Conservation (phyloP, 2,797 vertebrate genomes). For the Pogoniulus pusillus region DNA sequence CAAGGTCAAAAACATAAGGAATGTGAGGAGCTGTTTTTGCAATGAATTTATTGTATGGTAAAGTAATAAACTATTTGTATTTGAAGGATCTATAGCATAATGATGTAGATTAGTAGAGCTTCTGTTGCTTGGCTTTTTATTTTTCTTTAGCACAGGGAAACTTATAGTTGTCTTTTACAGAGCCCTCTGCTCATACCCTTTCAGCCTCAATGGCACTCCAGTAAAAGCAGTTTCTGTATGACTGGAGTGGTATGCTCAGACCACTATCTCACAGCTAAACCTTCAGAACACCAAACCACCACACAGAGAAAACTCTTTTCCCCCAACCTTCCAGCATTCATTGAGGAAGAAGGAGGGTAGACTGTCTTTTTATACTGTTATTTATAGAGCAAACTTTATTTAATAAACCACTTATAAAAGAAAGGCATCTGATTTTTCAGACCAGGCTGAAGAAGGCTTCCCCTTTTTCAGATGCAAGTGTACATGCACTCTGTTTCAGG, state of each 20-base stretch:
- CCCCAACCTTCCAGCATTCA: not conserved
- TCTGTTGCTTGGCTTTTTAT: not conserved
- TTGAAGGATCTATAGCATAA: conserved; percentile 32
- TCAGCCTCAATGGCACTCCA: not conserved
- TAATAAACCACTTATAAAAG: not conserved
- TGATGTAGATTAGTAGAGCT: conserved; percentile 9
- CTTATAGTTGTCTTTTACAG: not conserved
- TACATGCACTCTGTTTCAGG: not conserved
- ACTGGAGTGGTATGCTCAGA: not conserved
- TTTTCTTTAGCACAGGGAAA: not conserved
- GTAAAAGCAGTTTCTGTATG: not conserved
- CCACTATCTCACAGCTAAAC: not conserved
- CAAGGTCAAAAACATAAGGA: conserved; percentile 63
- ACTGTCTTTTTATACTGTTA: not conserved
- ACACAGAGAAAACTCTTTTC: not conserved
- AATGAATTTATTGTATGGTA: conserved; percentile 28
- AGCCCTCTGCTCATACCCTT: not conserved
- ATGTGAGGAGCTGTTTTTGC: conserved; percentile 27
- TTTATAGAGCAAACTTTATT: not conserved
- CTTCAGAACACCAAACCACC: not conserved
- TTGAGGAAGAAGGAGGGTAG: not conserved
- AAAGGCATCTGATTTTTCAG: not conserved
- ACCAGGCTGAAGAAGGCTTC: not conserved
- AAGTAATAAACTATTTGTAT: conserved; percentile 58
- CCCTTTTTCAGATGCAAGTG: not conserved